phyloP scores from a whole-genome alignment of 2,113 vertebrate species.

The Corapipo altera region DNA sequence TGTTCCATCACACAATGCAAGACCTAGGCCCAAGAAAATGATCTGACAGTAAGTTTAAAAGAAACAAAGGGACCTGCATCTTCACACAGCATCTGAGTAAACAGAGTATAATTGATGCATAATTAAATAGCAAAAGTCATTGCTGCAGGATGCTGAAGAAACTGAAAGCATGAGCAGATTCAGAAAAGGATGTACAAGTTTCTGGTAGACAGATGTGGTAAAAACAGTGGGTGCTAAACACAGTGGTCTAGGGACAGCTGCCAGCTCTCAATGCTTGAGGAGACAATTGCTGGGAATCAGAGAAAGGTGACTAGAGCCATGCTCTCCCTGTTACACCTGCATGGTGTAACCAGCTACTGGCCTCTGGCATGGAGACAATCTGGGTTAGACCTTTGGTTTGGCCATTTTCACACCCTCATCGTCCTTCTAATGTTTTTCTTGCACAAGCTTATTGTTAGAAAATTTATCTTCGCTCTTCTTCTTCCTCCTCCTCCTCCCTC shows the following conservation, averaged over 20 bases:
- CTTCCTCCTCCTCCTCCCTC: neutral
- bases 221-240: neutral
- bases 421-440: neutral
- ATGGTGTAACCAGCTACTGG: neutral
- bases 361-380: neutral
- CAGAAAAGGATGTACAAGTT: neutral
- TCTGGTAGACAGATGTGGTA: neutral
- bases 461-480: neutral
- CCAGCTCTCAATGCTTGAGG: neutral
- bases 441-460: neutral
- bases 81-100: neutral
- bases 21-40: neutral
- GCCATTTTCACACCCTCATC: neutral
- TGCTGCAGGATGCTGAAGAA: neutral
- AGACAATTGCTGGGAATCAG: neutral
- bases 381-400: neutral
- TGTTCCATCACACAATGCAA: neutral
- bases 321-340: neutral
- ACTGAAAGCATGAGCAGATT: neutral
- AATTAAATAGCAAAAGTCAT: neutral
- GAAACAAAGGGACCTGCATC: neutral
- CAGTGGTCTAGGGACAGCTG: neutral
- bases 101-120: constrained; percentile 1
- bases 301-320: neutral
- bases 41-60: neutral